Conservation (phyloP, 1,140 invertebrate species). For the honey bee (Apis mellifera) region DNA sequence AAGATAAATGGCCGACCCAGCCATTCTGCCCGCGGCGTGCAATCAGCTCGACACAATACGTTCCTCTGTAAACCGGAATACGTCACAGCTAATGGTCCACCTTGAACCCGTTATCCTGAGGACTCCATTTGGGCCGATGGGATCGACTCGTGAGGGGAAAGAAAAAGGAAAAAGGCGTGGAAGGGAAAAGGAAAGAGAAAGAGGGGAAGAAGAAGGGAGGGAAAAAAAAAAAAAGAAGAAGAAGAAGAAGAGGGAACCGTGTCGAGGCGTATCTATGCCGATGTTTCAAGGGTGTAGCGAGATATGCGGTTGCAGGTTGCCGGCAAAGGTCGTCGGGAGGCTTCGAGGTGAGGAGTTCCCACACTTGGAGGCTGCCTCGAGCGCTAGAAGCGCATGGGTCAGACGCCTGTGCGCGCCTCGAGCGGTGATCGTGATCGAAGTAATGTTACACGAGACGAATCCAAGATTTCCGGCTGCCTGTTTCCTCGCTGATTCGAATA, state of each 20-base stretch:
- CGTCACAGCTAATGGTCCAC: conserved; percentile 66
- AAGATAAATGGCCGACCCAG: conserved; percentile 61
- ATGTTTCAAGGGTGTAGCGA: conserved; percentile 52
- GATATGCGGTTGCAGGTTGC: conserved; percentile 72
- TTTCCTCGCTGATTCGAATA: not conserved
- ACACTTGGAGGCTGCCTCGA: conserved; percentile 75
- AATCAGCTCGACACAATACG: conserved; percentile 51
- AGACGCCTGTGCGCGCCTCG: conserved; percentile 76
- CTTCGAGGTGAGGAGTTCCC: conserved; percentile 77
- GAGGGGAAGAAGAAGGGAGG: not conserved
- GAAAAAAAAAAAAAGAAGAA: not conserved
- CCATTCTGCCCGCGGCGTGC: conserved; percentile 50
- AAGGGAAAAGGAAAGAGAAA: not conserved
- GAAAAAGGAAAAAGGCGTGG: conserved; percentile 2
- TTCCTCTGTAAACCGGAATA: conserved; percentile 53
- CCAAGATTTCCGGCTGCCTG: not conserved
- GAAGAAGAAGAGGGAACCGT: not conserved
- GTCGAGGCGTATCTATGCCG: conserved; percentile 47
- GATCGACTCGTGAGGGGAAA: not conserved
- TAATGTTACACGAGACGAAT: conserved; percentile 73
- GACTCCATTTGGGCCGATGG: conserved; percentile 53
- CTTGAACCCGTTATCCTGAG: conserved; percentile 67
- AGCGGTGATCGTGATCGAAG: conserved; percentile 67
- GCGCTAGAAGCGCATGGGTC: conserved; percentile 75
- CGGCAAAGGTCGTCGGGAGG: conserved; percentile 75